Evolutionary conservation across 1,140 invertebrate species (phyloP).

Genomic region (Elysia chlorotica): DNA sequence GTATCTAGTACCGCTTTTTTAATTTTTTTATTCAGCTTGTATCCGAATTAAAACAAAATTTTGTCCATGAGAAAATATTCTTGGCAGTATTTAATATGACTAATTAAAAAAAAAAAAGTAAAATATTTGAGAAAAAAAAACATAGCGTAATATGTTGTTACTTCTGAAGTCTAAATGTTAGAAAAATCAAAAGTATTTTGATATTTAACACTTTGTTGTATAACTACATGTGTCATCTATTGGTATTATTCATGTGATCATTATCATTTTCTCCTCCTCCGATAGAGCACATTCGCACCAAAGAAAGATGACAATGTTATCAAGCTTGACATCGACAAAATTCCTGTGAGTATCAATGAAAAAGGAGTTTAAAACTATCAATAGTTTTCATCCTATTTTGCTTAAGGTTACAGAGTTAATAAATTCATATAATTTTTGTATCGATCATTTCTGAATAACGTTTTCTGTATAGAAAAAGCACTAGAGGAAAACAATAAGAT

Average conservation of each 20-base stretch:
- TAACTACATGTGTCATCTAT: not conserved
- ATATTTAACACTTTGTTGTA: not conserved
- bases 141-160: no score
- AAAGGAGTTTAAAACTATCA: not conserved
- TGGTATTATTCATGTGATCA: not conserved
- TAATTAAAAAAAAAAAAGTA: no score
- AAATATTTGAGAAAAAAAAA: no score
- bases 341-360: constrained; percentile 11
- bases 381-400: not conserved
- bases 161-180: not conserved
- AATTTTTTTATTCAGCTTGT: no score
- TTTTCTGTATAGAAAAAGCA: no score
- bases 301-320: constrained; percentile 15
- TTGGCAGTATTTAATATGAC: no score
- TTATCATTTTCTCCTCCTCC: constrained; percentile 5
- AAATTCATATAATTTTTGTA: no score
- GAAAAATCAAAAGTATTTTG: not conserved
- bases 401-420: not conserved
- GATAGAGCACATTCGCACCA: not conserved
- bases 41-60: no score
- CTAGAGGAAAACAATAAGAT: no score
- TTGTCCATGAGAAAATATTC: no score
- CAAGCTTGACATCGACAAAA: constrained; percentile 21
- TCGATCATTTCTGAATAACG: no score
- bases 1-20: no score